Base-by-base conservation (phyloP, 1,140 invertebrate genomes). In the Cydia strobilella region DNA sequence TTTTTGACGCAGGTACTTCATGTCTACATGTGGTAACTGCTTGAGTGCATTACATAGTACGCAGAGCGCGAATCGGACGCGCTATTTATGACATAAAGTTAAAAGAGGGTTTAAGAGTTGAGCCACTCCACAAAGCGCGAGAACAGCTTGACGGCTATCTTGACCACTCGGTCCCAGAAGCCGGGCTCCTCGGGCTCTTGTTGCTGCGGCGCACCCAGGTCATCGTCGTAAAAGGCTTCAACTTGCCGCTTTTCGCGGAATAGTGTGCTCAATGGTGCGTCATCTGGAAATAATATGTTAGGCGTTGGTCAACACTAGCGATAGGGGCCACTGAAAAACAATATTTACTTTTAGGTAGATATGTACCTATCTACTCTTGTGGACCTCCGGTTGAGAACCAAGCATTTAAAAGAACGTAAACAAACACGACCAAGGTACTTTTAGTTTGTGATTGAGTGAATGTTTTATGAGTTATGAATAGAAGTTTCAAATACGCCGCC, bases 1-100 rank as follows among this genome's bases (percentile, higher is more conserved):
- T 88, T 88, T 74, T 77, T 73, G 15, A 15, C 73, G 86, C 74
- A 18, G 23, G 66, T 59, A 76, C 65, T 66, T 77, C 6, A 0
- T 10, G 35, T 39, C 35, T 31, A 31, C 31, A 31, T 31, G 31
- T 31, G 31, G 31, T 31, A 31, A 31, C 27, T 31, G 31, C 31
- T 31, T 5, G 31, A 31, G 5, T 31, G 31, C 31, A 31, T 31
- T 31, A 31, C 31, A 31, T 31, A 31, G 31, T 31, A 31, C 31
- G 0, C 31, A 31, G 6, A 1, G 31, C 31, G 31, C 31, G 31
- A 31, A 31, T 31, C 31, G 35, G 35, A 39, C 35, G 35, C 35
- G 35, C 73, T 20, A 71, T n/a, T n/a, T n/a, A n/a, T 39, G 27
- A 35, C 69, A 59, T 76, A 51, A 63, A 42, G 78, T 82, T 73